These are phyloP conservation scores for Sebastes minor DNA, from an alignment of 2,797 vertebrate genomes.

Conservation along the genomic window DNA sequence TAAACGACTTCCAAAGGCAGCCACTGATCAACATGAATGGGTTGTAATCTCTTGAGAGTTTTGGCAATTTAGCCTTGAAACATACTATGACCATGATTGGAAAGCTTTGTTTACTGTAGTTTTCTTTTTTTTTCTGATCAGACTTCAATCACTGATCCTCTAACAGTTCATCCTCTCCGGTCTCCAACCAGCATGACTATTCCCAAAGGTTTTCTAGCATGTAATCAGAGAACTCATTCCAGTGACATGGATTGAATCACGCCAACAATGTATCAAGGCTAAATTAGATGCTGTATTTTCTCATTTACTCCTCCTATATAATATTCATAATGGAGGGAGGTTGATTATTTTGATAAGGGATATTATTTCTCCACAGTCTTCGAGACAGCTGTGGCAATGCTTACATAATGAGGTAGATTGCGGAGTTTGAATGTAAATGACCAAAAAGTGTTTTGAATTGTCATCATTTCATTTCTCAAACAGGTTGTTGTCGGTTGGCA, in stretches of 20 bases:
- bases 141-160: slow-evolving; percentile 24
- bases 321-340: slow-evolving; percentile 18
- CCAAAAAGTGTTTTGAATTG: slow-evolving; percentile 12
- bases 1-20: slow-evolving; percentile 46
- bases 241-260: slow-evolving; percentile 11
- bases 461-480: neutral
- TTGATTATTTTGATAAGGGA: slow-evolving; percentile 31
- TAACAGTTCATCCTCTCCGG: neutral
- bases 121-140: slow-evolving; percentile 8
- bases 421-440: slow-evolving; percentile 43
- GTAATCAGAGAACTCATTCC: slow-evolving; percentile 23
- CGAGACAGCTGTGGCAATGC: slow-evolving; percentile 2
- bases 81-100: neutral
- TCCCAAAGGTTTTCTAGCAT: slow-evolving; percentile 13
- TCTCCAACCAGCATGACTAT: neutral
- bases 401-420: slow-evolving; percentile 33
- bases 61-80: slow-evolving; percentile 48
- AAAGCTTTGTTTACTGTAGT: slow-evolving; percentile 18
- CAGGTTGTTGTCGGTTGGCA: neutral
- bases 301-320: slow-evolving; percentile 22
- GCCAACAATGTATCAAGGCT: neutral
- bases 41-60: slow-evolving; percentile 41
- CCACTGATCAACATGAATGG: slow-evolving; percentile 52
- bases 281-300: slow-evolving; percentile 32
- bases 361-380: slow-evolving; percentile 25